Conservation (phyloP, 92 coral and sea anemone species). For the Galaxea fascicularis region DNA sequence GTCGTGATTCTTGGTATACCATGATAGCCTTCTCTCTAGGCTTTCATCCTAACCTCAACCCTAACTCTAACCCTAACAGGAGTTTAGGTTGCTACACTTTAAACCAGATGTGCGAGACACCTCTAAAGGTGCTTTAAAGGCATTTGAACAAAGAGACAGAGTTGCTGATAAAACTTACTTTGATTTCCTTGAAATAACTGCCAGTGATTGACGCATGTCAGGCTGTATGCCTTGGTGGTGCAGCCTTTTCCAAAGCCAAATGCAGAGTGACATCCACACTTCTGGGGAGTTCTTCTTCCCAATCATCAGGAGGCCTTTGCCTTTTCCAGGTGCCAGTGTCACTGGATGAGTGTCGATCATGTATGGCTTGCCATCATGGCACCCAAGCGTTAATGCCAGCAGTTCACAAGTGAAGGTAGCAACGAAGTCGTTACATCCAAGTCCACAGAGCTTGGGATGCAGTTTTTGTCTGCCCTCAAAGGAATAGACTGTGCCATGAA, state of each 20-base stretch:
- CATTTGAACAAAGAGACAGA: slow-evolving; percentile 18
- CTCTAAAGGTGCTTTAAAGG: no score
- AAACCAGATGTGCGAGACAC: no score
- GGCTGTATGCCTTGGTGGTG: slow-evolving; percentile 37
- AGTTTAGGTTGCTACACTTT: no score
- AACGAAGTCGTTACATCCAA: slow-evolving; percentile 25
- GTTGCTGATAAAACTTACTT: slow-evolving; percentile 36
- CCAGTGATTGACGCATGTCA: slow-evolving; percentile 40
- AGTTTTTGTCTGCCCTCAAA: slow-evolving; percentile 49
- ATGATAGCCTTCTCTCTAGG: no score
- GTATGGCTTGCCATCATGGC: slow-evolving; percentile 9
- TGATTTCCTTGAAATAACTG: slow-evolving; percentile 36
- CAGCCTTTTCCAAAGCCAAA: slow-evolving; percentile 64
- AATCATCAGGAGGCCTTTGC: slow-evolving; percentile 37
- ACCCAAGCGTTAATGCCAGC: neutral
- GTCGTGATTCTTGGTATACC: no score
- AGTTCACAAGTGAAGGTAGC: slow-evolving; percentile 36
- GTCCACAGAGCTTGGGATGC: slow-evolving; percentile 25
- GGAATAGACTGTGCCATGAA: slow-evolving; percentile 35
- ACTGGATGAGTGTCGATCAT: no score
- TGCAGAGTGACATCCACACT: slow-evolving; percentile 54
- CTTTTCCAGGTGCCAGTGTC: slow-evolving; percentile 33
- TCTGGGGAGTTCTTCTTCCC: slow-evolving; percentile 40
- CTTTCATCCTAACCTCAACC: no score
- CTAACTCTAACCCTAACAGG: no score